Evolutionary conservation across 2,113 vertebrate species (phyloP).

Genomic region (Pimephales promelas): DNA sequence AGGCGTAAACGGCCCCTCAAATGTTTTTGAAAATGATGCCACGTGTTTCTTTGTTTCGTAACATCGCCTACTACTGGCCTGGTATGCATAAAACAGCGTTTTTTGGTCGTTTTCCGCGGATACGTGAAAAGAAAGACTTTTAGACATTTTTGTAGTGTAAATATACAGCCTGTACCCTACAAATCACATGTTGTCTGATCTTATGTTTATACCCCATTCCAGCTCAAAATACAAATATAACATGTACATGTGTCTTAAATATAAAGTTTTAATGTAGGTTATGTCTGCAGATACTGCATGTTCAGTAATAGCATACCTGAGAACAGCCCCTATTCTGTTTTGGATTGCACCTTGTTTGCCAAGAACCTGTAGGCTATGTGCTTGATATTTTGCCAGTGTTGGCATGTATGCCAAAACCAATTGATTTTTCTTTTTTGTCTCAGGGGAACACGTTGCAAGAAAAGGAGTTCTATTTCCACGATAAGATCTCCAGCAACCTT

Average conservation of each 20-base stretch:
- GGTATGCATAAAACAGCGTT: no score
- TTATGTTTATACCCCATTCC: background rate
- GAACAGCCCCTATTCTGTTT: background rate
- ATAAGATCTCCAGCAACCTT: slow-evolving; percentile 61
- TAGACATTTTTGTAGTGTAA: no score
- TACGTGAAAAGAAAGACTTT: no score
- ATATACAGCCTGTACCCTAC: no score
- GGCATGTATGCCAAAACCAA: slow-evolving; percentile 60
- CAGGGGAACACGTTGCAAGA: slow-evolving; percentile 42
- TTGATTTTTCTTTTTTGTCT: slow-evolving; percentile 62
- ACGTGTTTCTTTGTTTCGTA: no score
- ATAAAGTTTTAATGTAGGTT: background rate
- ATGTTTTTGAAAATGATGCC: no score
- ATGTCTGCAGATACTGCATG: background rate
- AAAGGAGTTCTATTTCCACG: slow-evolving; percentile 60
- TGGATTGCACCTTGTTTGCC: slow-evolving; percentile 56
- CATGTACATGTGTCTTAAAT: background rate
- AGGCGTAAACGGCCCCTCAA: no score
- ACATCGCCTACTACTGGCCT: no score
- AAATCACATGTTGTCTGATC: background rate
- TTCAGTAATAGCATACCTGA: background rate
- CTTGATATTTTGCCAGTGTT: slow-evolving; percentile 69
- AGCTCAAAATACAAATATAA: background rate
- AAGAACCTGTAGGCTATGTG: slow-evolving; percentile 69
- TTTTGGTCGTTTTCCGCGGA: no score